Base-by-base conservation (phyloP, 1,140 invertebrate species). In the Brachionus koreanus region DNA sequence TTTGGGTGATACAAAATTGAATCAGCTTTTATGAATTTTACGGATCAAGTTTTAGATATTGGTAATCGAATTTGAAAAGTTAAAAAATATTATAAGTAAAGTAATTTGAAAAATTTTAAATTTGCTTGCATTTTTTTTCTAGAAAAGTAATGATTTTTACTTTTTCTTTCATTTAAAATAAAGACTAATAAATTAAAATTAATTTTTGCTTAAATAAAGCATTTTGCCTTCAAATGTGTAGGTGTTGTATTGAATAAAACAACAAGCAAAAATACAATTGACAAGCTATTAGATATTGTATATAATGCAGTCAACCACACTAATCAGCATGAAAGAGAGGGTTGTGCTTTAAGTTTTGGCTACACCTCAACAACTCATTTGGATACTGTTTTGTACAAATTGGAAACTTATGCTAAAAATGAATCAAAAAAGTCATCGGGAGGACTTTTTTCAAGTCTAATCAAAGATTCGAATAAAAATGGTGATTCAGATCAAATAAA, bases 331-430 rank as follows among this genome's bases (percentile, higher is more conserved):
- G 92, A 92, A 85, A 90, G 89, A 83, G 90, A 91, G 85, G 90
- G 89, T 83, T 90, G 90, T 83, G 92, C 93, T 25, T 88, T 92
- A 85, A 92, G 93, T 3, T 88, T 95, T 65, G 95, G 94, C 1
- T 93, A 94, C 83, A 91, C 92, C 82, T 92, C 94, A 0, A 91
- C 93, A 16, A 90, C 91, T 75, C 93, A 95, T 86, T 89, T 94
- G 25, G 91, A 92, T 65, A 87, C 91, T 49, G 91, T 95, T 2
- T 86, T 95, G 0, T 91, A 92, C 75, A 92, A 90, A 83, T 88
- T 92, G 84, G 90, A 92, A 61, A 86, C 87, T 29, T 88, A 89
- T 12, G 89, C 90, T 23, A 87, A 87, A 83, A 84, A 86, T 83
- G 79, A 72, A 23, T 83, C 83, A 7, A 86, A 86, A 77, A 87